Evolutionary conservation across 2,797 vertebrate genomes (phyloP).

Genomic region (Arremon brunneinucha): DNA sequence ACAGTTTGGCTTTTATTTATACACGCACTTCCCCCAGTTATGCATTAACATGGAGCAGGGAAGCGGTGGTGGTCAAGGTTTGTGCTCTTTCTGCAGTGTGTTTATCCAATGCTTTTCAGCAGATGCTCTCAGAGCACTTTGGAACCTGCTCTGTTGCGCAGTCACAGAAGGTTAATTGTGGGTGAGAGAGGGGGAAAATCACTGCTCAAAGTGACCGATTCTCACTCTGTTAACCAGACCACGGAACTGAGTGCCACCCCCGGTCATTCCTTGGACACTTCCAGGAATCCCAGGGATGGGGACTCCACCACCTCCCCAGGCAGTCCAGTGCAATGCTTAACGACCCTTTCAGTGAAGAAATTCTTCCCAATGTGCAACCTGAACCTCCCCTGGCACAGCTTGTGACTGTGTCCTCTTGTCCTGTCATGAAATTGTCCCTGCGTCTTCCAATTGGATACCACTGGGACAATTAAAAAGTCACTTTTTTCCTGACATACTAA

Average conservation of each 20-base stretch:
- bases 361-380: background rate
- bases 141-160: background rate
- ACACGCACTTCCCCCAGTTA: background rate
- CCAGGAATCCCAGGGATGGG: background rate
- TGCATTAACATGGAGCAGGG: background rate
- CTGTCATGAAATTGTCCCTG: background rate
- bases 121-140: background rate
- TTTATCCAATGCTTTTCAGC: background rate
- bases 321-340: background rate
- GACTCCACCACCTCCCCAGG: background rate
- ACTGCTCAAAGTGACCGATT: fast-evolving
- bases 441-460: background rate
- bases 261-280: fast-evolving
- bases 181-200: background rate
- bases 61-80: background rate
- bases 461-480: background rate
- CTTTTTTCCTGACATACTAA: background rate
- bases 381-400: background rate
- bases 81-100: background rate
- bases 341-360: background rate
- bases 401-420: background rate
- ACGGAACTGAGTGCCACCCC: background rate
- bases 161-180: background rate
- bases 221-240: background rate
- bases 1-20: background rate